These are phyloP conservation scores for Crocodylus rhombifer DNA, from an alignment of 2,797 vertebrate species.

Conservation along the genomic window DNA sequence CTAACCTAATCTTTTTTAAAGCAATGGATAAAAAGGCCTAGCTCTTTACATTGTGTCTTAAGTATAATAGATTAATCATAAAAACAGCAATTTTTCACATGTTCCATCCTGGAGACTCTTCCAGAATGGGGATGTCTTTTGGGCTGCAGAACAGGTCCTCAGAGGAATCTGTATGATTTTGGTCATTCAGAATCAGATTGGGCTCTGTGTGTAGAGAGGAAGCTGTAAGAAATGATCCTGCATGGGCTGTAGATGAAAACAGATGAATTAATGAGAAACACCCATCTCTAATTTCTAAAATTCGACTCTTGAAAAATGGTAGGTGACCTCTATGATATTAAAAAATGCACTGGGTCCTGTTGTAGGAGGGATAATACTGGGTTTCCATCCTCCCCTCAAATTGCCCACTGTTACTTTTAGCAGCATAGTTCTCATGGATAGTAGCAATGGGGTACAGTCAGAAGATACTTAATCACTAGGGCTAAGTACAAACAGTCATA, in stretches of 20 bases:
- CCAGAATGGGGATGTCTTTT: neutral
- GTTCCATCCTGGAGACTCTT: constrained; percentile 15
- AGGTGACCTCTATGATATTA: neutral
- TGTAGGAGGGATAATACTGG: neutral
- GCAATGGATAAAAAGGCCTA: neutral
- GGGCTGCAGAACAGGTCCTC: neutral
- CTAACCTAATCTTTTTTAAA: neutral
- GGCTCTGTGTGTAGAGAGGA: neutral
- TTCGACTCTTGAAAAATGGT: neutral
- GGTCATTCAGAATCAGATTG: neutral
- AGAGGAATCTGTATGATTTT: neutral
- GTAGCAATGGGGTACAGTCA: too few species aligned
- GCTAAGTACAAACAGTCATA: too few species aligned
- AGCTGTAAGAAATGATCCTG: neutral
- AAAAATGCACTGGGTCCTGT: neutral
- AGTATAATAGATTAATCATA: neutral
- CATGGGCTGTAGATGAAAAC: neutral
- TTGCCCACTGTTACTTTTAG: neutral
- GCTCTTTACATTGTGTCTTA: neutral
- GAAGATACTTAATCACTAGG: too few species aligned
- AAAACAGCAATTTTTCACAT: constrained; percentile 4
- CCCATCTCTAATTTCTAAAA: neutral
- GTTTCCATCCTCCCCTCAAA: neutral
- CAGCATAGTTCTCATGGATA: too few species aligned
- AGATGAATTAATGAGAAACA: neutral